Percentiles rank a stretch among this genome's conserved stretches.
Conservation (phyloP, 2,113 vertebrate genomes). For the Nycticorax nycticorax region DNA sequence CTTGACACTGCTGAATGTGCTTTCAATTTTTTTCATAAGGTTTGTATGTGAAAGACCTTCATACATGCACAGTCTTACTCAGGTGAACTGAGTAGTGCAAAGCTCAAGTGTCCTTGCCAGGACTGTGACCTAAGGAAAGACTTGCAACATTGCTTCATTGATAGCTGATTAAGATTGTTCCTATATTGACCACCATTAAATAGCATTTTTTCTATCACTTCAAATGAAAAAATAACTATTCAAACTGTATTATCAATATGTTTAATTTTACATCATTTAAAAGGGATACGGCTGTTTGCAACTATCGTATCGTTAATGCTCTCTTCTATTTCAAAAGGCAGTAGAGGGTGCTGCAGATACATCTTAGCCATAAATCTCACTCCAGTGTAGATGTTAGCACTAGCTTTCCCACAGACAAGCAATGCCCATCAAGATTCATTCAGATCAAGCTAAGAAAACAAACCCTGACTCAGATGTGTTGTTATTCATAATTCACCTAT, state of each 20-base stretch:
- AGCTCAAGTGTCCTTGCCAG: background rate
- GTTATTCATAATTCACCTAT: background rate
- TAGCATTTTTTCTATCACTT: background rate
- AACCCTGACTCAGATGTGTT: background rate
- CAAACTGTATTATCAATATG: background rate
- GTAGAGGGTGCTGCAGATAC: conserved; percentile 61
- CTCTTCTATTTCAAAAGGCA: conserved; percentile 14
- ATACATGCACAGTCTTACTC: background rate
- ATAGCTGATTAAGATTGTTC: background rate
- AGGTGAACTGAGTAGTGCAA: background rate
- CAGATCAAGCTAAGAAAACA: background rate
- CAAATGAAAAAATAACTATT: background rate
- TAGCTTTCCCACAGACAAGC: background rate
- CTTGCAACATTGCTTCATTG: background rate
- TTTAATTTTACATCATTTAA: background rate
- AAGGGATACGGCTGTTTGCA: background rate
- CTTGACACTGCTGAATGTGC: background rate
- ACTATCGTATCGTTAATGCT: background rate
- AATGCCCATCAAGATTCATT: background rate
- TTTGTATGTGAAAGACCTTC: background rate
- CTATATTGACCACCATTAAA: background rate
- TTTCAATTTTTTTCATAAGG: background rate
- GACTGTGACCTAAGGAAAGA: background rate
- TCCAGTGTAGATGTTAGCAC: background rate
- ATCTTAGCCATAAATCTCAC: conserved; percentile 15